phyloP scores from a whole-genome alignment of 1,140 invertebrate genomes.

The roundworm (Caenorhabditis elegans) region WBcel235 BX284602.5:5900001-5900500 shows the following conservation, averaged over 20 bases:
- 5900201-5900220: too few relatives aligned
- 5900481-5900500: not conserved
- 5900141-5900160: too few relatives aligned
- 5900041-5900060: too few relatives aligned
- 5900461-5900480: not conserved
- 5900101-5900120: too few relatives aligned
- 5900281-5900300: not conserved
- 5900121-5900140: too few relatives aligned
- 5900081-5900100: too few relatives aligned
- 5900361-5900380: not conserved
- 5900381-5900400: not conserved
- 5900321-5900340: not conserved
- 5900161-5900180: too few relatives aligned
- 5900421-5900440: not conserved
- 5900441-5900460: not conserved
- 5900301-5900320: not conserved
- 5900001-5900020: too few relatives aligned
- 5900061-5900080: too few relatives aligned
- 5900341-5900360: not conserved
- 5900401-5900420: too few relatives aligned
- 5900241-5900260: conserved; percentile 12
- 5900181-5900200: too few relatives aligned
- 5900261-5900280: not conserved
- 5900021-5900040: too few relatives aligned
- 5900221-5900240: conserved; percentile 5